Conservation (phyloP, 2,797 vertebrate genomes). For the Etheostoma perlongum region DNA sequence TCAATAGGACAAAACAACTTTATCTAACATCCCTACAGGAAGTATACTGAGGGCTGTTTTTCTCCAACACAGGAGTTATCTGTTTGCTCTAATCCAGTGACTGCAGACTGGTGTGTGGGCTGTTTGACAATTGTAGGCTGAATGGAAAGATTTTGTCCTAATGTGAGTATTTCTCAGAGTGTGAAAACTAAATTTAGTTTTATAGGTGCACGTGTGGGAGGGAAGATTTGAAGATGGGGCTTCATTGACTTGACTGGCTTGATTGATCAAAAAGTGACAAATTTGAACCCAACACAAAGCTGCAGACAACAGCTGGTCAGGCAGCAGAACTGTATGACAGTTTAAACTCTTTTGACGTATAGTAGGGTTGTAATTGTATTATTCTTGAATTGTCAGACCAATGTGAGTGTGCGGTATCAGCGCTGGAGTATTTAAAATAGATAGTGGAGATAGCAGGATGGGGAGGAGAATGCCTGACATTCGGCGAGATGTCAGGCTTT, state of each 20-base stretch:
- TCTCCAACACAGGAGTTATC: slow-evolving; percentile 22
- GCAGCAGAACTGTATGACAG: background rate
- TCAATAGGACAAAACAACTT: slow-evolving; percentile 1
- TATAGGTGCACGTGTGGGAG: background rate
- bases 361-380: background rate
- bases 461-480: too few relatives aligned
- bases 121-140: background rate
- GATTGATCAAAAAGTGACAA: background rate
- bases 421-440: too few relatives aligned
- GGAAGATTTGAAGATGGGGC: background rate
- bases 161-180: slow-evolving; percentile 21
- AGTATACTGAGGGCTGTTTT: slow-evolving; percentile 18
- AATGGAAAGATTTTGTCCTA: slow-evolving; percentile 26
- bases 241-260: background rate
- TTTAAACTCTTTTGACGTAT: background rate
- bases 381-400: too few relatives aligned
- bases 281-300: background rate
- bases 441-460: too few relatives aligned
- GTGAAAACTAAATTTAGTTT: background rate
- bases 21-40: background rate
- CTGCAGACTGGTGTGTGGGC: slow-evolving; percentile 3
- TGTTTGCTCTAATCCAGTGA: slow-evolving; percentile 18
- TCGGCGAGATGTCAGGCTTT: too few relatives aligned
- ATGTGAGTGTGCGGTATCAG: too few relatives aligned
- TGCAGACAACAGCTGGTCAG: background rate